Percentiles rank a stretch among this genome's conserved stretches.
phyloP scores from a whole-genome alignment of 2,888 invertebrate species.

The Agriopis leucophaearia region DNA sequence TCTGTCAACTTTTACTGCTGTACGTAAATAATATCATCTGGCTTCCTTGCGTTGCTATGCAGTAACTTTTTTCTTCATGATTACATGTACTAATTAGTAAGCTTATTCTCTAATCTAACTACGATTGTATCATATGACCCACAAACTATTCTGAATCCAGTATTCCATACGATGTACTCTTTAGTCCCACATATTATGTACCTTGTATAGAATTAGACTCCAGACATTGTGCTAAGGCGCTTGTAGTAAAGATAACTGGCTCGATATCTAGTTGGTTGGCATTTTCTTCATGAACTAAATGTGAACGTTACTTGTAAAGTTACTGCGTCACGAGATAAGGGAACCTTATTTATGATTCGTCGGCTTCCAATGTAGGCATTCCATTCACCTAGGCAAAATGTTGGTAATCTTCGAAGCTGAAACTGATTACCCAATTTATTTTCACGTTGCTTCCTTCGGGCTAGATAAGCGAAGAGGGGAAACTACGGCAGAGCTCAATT shows the following conservation, averaged over 20 bases:
- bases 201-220: not conserved
- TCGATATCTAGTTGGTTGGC: not conserved
- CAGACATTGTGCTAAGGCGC: not conserved
- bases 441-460: conserved; percentile 21
- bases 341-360: not conserved
- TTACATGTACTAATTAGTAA: not conserved
- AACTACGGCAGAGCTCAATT: conserved; percentile 15
- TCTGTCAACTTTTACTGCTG: conserved; percentile 28
- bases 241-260: not conserved
- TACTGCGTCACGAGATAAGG: conserved; percentile 14
- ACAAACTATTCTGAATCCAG: not conserved
- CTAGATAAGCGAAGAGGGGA: conserved; percentile 15
- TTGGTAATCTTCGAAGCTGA: conserved; percentile 16
- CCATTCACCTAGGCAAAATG: conserved; percentile 13
- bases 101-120: no score
- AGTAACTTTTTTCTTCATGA: not conserved
- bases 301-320: not conserved
- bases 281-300: not conserved
- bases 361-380: conserved; percentile 3
- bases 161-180: no score
- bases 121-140: no score
- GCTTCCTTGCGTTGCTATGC: not conserved
- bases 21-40: not conserved
- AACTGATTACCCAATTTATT: conserved; percentile 24
- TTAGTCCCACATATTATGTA: no score